A percentile compares a stretch with the other conserved stretches of the same genome.
Evolutionary conservation across 2,888 invertebrate species (phyloP).

Genomic region (Pristionchus exspectatus): DNA sequence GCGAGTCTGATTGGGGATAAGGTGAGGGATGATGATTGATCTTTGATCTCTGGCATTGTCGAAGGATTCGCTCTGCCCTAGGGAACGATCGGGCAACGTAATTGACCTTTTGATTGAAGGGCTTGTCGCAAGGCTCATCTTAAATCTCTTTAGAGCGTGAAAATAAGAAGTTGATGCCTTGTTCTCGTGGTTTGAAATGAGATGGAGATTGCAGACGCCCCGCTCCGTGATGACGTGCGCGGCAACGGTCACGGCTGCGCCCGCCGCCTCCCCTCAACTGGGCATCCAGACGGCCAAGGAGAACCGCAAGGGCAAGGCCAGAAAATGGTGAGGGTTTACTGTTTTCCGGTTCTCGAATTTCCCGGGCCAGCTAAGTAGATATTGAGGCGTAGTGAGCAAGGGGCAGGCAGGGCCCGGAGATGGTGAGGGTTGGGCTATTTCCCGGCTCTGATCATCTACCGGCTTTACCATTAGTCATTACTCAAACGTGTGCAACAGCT

Average conservation of each 20-base stretch:
- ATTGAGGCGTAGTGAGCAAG: too few relatives aligned
- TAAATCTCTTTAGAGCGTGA: too few relatives aligned
- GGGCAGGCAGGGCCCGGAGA: background rate
- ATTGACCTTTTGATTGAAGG: background rate
- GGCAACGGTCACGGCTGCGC: background rate
- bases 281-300: conserved; percentile 27
- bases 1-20: background rate
- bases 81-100: too few relatives aligned
- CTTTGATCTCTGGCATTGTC: background rate
- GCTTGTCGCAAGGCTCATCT: too few relatives aligned
- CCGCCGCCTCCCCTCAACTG: background rate
- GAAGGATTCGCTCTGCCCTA: too few relatives aligned
- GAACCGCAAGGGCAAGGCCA: background rate
- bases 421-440: background rate
- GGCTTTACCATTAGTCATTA: too few relatives aligned
- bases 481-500: too few relatives aligned
- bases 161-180: too few relatives aligned
- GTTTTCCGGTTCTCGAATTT: background rate
- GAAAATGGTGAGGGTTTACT: background rate
- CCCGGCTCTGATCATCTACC: background rate
- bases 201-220: background rate
- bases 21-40: background rate
- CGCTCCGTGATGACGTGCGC: background rate
- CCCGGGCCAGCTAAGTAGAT: background rate
- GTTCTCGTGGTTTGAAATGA: too few relatives aligned